Conservation (phyloP, 2,113 vertebrate species). For the Pachycephala philippinensis region DNA sequence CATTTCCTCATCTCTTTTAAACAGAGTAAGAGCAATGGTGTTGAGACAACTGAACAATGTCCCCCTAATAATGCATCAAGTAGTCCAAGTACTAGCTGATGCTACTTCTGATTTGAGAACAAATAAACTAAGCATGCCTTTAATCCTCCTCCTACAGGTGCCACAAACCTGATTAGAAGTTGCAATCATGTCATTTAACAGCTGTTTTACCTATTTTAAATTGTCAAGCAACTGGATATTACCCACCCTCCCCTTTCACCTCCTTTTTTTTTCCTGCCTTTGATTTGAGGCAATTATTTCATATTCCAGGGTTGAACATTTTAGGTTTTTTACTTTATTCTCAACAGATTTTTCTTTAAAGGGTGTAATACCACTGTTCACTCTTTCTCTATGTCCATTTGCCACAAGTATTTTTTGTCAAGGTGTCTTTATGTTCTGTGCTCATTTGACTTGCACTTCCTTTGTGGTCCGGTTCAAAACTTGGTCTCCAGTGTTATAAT, state of each 20-base stretch:
- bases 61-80: background rate
- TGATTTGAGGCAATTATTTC: background rate
- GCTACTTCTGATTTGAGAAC: background rate
- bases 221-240: background rate
- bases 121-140: background rate
- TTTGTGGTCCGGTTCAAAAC: background rate
- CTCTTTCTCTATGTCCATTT: background rate
- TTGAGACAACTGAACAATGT: background rate
- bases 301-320: background rate
- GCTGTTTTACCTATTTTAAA: background rate
- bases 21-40: background rate
- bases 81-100: background rate
- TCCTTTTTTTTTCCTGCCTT: rapidly evolving
- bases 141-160: background rate
- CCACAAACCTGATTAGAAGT: background rate
- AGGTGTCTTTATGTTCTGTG: background rate
- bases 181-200: background rate
- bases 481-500: background rate
- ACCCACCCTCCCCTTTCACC: rapidly evolving
- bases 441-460: background rate
- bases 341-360: background rate
- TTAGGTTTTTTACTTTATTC: background rate
- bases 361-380: background rate
- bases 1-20: background rate
- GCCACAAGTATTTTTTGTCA: background rate